Base-by-base conservation (phyloP, 2,113 vertebrate species). In the Motacilla alba region DNA sequence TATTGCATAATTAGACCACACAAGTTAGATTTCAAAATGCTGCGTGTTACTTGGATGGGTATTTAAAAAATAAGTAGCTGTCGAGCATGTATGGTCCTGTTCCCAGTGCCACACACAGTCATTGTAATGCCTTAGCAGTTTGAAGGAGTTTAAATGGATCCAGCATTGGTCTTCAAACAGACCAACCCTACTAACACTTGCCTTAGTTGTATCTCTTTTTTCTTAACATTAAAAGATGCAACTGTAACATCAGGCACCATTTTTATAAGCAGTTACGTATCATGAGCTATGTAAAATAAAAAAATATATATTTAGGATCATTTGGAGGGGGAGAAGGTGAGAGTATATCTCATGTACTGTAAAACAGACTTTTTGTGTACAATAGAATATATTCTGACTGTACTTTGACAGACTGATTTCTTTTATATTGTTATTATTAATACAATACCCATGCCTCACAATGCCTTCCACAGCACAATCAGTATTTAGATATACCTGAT, bases 1-100 rank as follows among this genome's bases (percentile, higher is more conserved):
- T 83, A 93, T 96, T 96, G 95, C 92, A 93, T 96, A 96, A 96
- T 96, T 96, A 96, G 95, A 96, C 93, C 96, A 96, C 96, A 96
- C 93, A 96, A 90, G 95, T 93, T 91, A 94, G 86, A 95, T 97
- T 96, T 97, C 92, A 96, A 96, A 97, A 96, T 96, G 77, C 89
- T 95, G 95, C 13, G 0, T 92, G 95, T 92, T 96, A 74, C 92
- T 90, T 94, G 95, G 83, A 94, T 95, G 90, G 58, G 92, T 95
- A 94, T 95, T 95, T 95, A 89, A 94, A 93, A 96, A 96, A 82
- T 87, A 95, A 96, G 92, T 89, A 95, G 86, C 91, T 96, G 89
- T 82, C 0, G 26, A 96, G 86, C 94, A 3, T 96, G 95, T 95
- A 96, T 90, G 86, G 90, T 96, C 96, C 87, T 95, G 96, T 92